Evolutionary conservation across 2,888 invertebrate genomes (phyloP).

Genomic region (Thymelicus lineola): DNA sequence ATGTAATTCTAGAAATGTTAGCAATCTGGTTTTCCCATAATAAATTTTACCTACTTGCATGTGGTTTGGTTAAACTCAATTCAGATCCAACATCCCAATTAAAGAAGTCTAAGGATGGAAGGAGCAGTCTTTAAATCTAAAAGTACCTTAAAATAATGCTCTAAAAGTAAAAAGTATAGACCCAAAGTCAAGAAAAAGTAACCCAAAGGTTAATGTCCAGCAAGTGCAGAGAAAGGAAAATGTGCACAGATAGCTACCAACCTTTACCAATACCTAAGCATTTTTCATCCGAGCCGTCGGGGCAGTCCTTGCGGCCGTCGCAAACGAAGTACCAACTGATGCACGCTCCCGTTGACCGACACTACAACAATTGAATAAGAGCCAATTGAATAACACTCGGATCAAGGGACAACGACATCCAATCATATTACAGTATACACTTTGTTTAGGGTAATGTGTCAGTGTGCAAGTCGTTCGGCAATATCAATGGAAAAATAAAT

Average conservation of each 20-base stretch:
- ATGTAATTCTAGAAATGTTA: no score
- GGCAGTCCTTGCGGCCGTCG: conserved; percentile 93
- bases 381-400: conserved; percentile 33
- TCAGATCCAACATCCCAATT: no score
- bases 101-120: no score
- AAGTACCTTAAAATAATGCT: not conserved
- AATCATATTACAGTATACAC: conserved; percentile 26
- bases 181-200: conserved; percentile 20
- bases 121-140: no score
- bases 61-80: no score
- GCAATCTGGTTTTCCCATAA: no score
- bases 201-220: conserved; percentile 5
- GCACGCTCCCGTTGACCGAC: conserved; percentile 93
- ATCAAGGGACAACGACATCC: conserved; percentile 29
- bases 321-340: conserved; percentile 98
- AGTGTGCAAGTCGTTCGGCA: conserved; percentile 13
- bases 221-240: conserved; percentile 47
- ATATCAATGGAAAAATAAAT: conserved; percentile 14
- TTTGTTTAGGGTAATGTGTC: conserved; percentile 29
- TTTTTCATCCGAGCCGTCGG: conserved; percentile 94
- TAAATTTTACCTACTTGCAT: no score
- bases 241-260: conserved; percentile 64
- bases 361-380: conserved; percentile 80
- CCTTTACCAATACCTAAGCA: conserved; percentile 86
- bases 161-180: conserved; percentile 23